Percentiles rank a stretch among this genome's conserved stretches.
These are phyloP conservation scores for Itoplectis maculator DNA, from an alignment of 2,888 invertebrate genomes.

Conservation along the genomic window DNA sequence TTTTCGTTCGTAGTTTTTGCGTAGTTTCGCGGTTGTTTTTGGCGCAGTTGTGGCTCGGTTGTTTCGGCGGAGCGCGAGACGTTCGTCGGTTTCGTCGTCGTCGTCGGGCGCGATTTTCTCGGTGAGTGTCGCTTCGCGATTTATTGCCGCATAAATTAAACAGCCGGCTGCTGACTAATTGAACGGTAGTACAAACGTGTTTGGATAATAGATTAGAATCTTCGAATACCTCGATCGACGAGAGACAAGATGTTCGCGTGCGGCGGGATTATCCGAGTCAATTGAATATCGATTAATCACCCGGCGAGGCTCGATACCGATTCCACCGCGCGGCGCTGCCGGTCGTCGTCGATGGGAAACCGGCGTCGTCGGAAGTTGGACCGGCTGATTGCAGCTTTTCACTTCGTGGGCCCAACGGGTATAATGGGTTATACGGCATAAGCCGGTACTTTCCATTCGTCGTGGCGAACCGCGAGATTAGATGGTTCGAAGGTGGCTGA, in stretches of 20 bases:
- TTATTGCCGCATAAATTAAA: slow-evolving; percentile 14
- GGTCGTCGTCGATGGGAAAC: background rate
- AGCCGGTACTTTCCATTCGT: slow-evolving; percentile 67
- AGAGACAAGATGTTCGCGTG: slow-evolving; percentile 24
- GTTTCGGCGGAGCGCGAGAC: background rate
- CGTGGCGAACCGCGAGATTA: slow-evolving; percentile 68
- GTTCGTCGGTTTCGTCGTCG: background rate
- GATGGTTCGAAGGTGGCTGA: slow-evolving; percentile 17
- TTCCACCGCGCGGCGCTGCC: background rate
- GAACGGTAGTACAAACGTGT: slow-evolving; percentile 25
- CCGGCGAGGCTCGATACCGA: background rate
- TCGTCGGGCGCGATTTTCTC: slow-evolving; percentile 22
- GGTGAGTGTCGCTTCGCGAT: slow-evolving; percentile 58
- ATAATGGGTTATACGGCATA: slow-evolving; percentile 16
- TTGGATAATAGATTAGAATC: slow-evolving; percentile 54
- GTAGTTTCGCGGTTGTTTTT: background rate
- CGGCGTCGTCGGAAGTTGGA: slow-evolving; percentile 52
- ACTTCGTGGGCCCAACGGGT: slow-evolving; percentile 49
- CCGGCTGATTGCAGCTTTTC: slow-evolving; percentile 69
- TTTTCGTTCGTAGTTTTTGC: no score
- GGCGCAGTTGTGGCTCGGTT: no score
- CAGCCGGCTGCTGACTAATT: slow-evolving; percentile 44
- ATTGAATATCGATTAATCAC: slow-evolving; percentile 29
- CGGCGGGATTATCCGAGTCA: slow-evolving; percentile 14
- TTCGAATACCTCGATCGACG: slow-evolving; percentile 15